A percentile compares a stretch with the other conserved stretches of the same genome.
Evolutionary conservation across 2,113 vertebrate species (phyloP).

Genomic region (Charadrius vociferus): DNA sequence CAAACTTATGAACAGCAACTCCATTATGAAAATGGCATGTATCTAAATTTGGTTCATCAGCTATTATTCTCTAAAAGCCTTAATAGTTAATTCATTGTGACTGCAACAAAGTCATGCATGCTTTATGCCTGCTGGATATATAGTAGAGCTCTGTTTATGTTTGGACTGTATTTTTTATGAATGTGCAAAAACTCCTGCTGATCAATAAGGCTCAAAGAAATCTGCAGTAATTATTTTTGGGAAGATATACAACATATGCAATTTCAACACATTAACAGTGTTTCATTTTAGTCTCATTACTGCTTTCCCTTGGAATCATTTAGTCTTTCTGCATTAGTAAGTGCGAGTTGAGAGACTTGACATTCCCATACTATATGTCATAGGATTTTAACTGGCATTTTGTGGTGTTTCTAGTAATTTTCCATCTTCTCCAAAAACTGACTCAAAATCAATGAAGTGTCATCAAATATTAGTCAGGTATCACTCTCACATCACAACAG

Average conservation of each 20-base stretch:
- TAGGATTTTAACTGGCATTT: not conserved
- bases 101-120: not conserved
- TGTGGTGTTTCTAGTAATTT: not conserved
- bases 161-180: not conserved
- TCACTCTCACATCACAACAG: not conserved
- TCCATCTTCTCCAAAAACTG: not conserved
- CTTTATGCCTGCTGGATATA: not conserved
- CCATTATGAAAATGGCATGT: constrained; percentile 19
- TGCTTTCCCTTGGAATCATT: not conserved
- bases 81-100: constrained; percentile 11
- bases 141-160: not conserved
- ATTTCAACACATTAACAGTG: not conserved
- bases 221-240: constrained; percentile 35
- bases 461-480: not conserved
- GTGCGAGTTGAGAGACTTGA: not conserved
- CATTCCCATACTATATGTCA: not conserved
- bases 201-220: constrained; percentile 30
- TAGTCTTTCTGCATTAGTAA: not conserved
- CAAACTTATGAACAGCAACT: not conserved
- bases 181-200: not conserved
- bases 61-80: constrained; percentile 31
- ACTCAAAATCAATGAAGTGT: not conserved
- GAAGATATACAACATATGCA: constrained; percentile 21
- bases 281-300: constrained; percentile 20
- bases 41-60: constrained; percentile 42